Evolutionary conservation across 2,113 vertebrate species (phyloP).

Genomic region (Lynx canadensis): DNA sequence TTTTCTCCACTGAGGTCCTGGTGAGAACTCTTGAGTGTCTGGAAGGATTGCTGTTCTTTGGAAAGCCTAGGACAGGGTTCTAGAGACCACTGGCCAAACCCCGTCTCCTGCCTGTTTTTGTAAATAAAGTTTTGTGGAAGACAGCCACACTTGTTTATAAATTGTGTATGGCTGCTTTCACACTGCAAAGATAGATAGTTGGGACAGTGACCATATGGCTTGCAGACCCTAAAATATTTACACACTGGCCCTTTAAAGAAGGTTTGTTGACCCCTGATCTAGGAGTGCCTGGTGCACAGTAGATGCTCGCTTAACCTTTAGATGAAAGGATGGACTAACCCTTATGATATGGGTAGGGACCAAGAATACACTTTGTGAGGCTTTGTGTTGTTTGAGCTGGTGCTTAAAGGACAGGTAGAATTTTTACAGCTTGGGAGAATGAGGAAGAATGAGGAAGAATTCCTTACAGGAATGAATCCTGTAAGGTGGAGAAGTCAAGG

Average conservation of each 20-base stretch:
- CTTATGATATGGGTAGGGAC: not conserved
- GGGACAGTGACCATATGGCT: not conserved
- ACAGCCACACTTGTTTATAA: not conserved
- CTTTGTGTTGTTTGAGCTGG: not conserved
- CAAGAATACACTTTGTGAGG: not conserved
- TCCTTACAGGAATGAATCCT: not conserved
- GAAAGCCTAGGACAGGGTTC: not conserved
- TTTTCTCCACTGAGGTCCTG: not conserved
- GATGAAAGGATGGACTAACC: not conserved
- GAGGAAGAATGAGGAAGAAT: not conserved
- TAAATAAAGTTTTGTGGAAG: conserved; percentile 59
- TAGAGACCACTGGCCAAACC: not conserved
- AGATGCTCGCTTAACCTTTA: not conserved
- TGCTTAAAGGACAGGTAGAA: not conserved
- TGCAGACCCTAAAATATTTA: not conserved
- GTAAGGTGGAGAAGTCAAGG: not conserved
- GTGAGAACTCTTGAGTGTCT: not conserved
- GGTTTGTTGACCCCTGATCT: not conserved
- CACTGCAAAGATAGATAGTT: not conserved
- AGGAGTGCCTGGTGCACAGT: not conserved
- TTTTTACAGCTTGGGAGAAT: not conserved
- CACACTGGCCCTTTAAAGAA: not conserved
- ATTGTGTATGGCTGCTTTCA: not conserved
- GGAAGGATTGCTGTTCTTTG: conserved; percentile 7
- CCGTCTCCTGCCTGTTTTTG: not conserved